Percentiles rank a stretch among this genome's conserved stretches.
phyloP scores from a whole-genome alignment of 2,797 vertebrate species.

The Tenualosa ilisha region DNA sequence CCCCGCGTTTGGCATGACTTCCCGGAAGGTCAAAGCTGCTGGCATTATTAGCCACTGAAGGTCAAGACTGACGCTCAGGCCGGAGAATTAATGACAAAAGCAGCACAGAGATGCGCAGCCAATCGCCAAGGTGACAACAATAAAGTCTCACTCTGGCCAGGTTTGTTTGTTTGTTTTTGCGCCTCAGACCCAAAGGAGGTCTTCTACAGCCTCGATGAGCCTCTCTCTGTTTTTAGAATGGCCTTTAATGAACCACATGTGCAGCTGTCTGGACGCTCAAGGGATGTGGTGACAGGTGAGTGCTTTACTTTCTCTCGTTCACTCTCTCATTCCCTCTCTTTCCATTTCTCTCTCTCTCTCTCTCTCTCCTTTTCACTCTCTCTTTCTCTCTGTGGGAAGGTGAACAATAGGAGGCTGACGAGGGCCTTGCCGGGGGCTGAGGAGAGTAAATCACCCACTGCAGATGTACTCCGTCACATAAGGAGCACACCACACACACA shows the following conservation, averaged over 20 bases:
- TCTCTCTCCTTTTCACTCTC: neutral
- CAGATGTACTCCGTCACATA: neutral
- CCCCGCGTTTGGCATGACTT: neutral
- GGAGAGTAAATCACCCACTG: slow-evolving; percentile 1
- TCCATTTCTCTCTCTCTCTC: neutral
- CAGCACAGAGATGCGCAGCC: neutral
- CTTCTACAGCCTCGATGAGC: neutral
- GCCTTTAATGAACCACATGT: neutral
- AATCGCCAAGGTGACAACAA: neutral
- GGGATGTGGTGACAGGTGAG: neutral
- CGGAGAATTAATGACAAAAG: neutral
- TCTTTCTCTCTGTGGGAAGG: neutral
- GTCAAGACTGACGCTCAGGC: neutral
- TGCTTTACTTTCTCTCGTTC: neutral
- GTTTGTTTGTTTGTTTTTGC: neutral
- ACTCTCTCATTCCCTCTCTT: neutral
- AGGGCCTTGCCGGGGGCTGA: neutral
- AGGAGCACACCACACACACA: neutral
- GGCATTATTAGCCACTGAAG: slow-evolving; percentile 6
- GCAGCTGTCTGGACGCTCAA: neutral
- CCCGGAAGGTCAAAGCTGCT: neutral
- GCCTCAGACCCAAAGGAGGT: neutral
- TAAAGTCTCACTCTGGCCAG: neutral
- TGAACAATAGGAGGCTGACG: neutral
- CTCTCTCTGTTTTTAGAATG: neutral